phyloP scores from a whole-genome alignment of 2,797 vertebrate species.

The Austrolebias charrua region DNA sequence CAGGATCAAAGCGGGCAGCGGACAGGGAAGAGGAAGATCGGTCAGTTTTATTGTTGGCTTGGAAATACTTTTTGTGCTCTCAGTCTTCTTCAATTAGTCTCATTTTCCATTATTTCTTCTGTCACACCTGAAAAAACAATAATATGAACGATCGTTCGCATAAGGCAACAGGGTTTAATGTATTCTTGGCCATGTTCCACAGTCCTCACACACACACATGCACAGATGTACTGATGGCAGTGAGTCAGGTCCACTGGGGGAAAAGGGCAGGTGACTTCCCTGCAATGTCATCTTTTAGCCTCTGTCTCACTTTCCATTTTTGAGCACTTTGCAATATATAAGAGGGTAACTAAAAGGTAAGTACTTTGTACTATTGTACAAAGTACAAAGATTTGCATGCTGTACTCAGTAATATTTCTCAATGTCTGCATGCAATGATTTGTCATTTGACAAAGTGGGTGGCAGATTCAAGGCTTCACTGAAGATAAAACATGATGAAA shows the following conservation, averaged over 20 bases:
- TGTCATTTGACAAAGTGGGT: slow-evolving; percentile 13
- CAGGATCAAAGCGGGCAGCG: slow-evolving; percentile 34
- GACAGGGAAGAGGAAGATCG: slow-evolving; percentile 33
- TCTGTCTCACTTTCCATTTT: slow-evolving; percentile 27
- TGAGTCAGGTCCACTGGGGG: slow-evolving; percentile 19
- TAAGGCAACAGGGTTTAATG: slow-evolving; percentile 28
- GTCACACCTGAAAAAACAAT: slow-evolving; percentile 52
- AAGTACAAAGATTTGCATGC: not conserved
- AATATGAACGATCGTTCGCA: slow-evolving; percentile 36
- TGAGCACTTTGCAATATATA: slow-evolving; percentile 6
- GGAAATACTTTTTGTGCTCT: slow-evolving; percentile 51
- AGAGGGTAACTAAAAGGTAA: slow-evolving; percentile 11
- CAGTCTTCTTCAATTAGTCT: slow-evolving; percentile 40
- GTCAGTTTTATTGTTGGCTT: slow-evolving; percentile 61
- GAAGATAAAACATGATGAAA: not conserved
- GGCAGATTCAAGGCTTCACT: slow-evolving; percentile 4
- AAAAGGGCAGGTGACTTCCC: slow-evolving; percentile 32
- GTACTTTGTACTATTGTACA: not conserved
- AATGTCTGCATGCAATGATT: slow-evolving; percentile 7
- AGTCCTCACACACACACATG: slow-evolving; percentile 14
- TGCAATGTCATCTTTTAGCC: slow-evolving; percentile 15
- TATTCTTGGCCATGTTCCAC: slow-evolving; percentile 41
- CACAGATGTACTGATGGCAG: slow-evolving; percentile 4
- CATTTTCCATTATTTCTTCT: slow-evolving; percentile 19
- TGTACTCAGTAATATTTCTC: not conserved